Base-by-base conservation (phyloP, 2,888 invertebrate genomes). In the Heterodera filipjevi region DNA sequence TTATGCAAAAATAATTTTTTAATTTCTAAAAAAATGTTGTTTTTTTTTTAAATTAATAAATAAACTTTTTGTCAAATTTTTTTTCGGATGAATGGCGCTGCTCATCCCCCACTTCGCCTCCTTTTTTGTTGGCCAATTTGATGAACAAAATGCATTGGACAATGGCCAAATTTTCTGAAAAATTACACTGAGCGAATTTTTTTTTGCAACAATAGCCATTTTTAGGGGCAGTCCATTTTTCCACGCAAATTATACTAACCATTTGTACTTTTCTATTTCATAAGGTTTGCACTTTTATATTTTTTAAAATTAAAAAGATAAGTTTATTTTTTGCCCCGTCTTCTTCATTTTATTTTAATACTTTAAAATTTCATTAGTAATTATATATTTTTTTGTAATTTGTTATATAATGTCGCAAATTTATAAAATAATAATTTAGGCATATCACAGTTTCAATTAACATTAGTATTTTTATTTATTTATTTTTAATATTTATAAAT, bases 161-260 rank as follows among this genome's bases (percentile, higher is more conserved):
- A 59, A 59, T 59, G 59, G 59, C 59, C 59, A 59, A 59, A 59
- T 59, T 53, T 53, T 59, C 27, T 27, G 59, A 8, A 59, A 59
- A 59, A 59, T 27, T 59, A 6, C 27, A 27, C 10, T 10, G 27
- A 10, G 27, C 27, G 27, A 59, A 59, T 27, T 27, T 19, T 14
- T 8, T 16, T 49, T 53, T 22, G 53, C 59, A 59, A 59, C 59
- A 59, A 59, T 59, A 22, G 59, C 22, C 27, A 10, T 59, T 59
- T 59, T 59, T 59, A 49, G 49, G 8, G n/a, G 27, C 53, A 27
- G 59, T n/a, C 59, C n/a, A 59, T 59, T 59, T 59, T 59, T 49
- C 16, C 49, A 49, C 59, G 27, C 59, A 27, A n/a, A 59, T 6
- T n/a, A n/a, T n/a, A n/a, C n/a, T n/a, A n/a, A n/a, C n/a, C n/a